Percentiles rank a stretch among this genome's conserved stretches.
phyloP scores from a whole-genome alignment of 2,888 invertebrate genomes.

The Pterobdella sp. region DNA sequence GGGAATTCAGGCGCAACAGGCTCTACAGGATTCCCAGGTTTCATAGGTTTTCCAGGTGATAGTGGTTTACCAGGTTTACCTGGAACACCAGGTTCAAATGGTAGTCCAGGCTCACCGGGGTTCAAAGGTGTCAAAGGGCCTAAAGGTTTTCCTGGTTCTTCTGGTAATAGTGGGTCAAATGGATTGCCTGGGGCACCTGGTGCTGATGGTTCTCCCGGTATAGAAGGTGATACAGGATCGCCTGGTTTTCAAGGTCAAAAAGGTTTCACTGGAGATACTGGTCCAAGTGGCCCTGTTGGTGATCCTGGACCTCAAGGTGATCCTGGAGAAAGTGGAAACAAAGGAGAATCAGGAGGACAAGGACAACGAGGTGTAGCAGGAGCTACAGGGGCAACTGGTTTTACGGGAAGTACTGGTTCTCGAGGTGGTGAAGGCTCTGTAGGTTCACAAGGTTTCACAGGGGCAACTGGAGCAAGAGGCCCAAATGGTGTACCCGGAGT shows the following conservation, averaged over 20 bases:
- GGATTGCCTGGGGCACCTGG: conserved; percentile 30
- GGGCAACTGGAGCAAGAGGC: not conserved
- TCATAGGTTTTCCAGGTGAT: conserved; percentile 30
- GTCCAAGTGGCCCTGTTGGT: not conserved
- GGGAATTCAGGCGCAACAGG: conserved; percentile 27
- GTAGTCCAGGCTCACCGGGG: conserved; percentile 39
- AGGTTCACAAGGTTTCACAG: not conserved
- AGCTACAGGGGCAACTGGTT: conserved; percentile 34
- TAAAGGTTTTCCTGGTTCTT: conserved; percentile 37
- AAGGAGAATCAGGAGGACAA: conserved; percentile 39
- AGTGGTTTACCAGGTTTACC: conserved; percentile 22
- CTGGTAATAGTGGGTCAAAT: conserved; percentile 36
- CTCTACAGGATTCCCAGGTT: not conserved
- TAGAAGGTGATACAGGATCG: conserved; percentile 22
- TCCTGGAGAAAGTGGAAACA: not conserved
- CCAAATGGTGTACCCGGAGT: not conserved
- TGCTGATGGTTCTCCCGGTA: conserved; percentile 26
- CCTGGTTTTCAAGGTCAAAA: conserved; percentile 20
- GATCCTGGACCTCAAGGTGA: not conserved
- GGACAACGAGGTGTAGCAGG: conserved; percentile 36
- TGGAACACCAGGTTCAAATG: not conserved
- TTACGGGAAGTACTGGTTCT: not conserved
- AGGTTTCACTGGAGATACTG: not conserved
- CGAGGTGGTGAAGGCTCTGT: conserved; percentile 8
- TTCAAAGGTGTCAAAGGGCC: conserved; percentile 29